Percentiles rank a stretch among this genome's conserved stretches.
Evolutionary conservation across 1,140 invertebrate genomes (phyloP).

Genomic region (Eurosta solidaginis): DNA sequence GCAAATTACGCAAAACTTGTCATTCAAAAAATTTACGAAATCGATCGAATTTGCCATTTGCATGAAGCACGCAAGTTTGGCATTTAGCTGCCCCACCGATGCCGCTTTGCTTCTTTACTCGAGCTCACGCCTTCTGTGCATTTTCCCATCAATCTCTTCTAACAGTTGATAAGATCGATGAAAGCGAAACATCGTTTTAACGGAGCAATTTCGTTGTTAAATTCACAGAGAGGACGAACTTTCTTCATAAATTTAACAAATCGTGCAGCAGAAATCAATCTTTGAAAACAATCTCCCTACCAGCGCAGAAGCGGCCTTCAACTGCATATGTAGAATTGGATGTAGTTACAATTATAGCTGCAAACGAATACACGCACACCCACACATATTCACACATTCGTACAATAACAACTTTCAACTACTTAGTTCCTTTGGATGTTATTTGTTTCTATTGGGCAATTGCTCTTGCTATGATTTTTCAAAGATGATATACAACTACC

Average conservation of each 20-base stretch:
- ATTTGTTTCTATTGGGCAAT: too few relatives aligned
- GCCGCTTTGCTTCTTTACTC: too few relatives aligned
- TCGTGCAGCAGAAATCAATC: slow-evolving; percentile 23
- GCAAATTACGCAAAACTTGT: neutral
- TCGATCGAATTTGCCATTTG: neutral
- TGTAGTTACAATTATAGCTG: neutral
- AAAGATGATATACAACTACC: too few relatives aligned
- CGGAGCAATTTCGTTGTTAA: too few relatives aligned
- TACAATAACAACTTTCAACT: too few relatives aligned
- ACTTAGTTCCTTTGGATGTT: too few relatives aligned
- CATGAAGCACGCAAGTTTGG: neutral
- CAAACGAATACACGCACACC: neutral
- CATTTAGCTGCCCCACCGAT: neutral
- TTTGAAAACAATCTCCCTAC: neutral
- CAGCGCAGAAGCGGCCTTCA: neutral
- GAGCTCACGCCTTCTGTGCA: neutral
- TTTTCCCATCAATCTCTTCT: neutral
- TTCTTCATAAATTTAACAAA: slow-evolving; percentile 23
- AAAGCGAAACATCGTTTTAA: neutral
- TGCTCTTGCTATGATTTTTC: too few relatives aligned
- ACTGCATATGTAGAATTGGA: neutral
- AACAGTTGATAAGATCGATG: slow-evolving; percentile 8
- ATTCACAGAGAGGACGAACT: slow-evolving; percentile 4
- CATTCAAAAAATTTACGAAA: neutral
- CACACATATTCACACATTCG: too few relatives aligned